Evolutionary conservation across 2,888 invertebrate species (phyloP).

Genomic region (Blera fallax): DNA sequence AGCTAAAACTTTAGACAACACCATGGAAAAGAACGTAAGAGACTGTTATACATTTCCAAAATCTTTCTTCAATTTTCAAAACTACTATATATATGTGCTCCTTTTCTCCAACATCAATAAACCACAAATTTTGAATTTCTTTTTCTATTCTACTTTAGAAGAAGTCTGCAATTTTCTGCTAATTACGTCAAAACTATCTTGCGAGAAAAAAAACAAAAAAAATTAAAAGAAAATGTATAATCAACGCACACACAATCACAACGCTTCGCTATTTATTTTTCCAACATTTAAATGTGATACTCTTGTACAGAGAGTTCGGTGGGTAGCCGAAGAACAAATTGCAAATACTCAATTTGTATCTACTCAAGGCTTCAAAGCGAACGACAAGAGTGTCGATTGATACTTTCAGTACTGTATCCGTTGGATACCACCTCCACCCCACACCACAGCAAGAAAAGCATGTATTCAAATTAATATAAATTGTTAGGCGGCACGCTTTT

Average conservation of each 20-base stretch:
- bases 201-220: not conserved
- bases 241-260: not conserved
- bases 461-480: conserved; percentile 49
- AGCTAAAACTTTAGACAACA: conserved; percentile 8
- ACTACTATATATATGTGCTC: not conserved
- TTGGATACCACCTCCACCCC: not conserved
- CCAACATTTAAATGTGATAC: conserved; percentile 43
- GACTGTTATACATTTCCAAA: conserved; percentile 13
- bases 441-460: not conserved
- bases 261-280: conserved; percentile 40
- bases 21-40: conserved; percentile 5
- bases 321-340: not conserved
- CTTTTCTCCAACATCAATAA: not conserved
- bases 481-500: conserved; percentile 44
- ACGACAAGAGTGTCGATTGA: conserved; percentile 6
- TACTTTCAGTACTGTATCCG: conserved; percentile 31
- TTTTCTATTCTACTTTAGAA: not conserved
- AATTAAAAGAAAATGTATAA: not conserved
- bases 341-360: conserved; percentile 43
- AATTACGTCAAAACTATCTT: conserved; percentile 38
- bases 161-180: not conserved
- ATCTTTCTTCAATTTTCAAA: not conserved
- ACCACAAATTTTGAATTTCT: not conserved
- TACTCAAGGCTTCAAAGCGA: conserved; percentile 32
- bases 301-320: not conserved